Base-by-base conservation (phyloP, 2,113 vertebrate genomes). In the Colaptes auratus region DNA sequence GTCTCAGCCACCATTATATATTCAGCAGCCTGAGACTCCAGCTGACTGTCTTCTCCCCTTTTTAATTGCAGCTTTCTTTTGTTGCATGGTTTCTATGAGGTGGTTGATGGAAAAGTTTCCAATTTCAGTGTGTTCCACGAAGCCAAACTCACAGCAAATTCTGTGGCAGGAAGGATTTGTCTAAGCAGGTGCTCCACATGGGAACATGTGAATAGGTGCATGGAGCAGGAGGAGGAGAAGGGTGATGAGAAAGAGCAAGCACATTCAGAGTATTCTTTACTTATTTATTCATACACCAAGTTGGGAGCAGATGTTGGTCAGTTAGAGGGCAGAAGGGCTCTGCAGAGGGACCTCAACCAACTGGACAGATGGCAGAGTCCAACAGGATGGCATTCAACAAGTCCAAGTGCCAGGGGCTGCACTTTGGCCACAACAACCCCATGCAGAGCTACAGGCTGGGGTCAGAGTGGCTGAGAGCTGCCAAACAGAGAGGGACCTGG, bases 231-330 rank as follows among this genome's bases (percentile, higher is more conserved):
- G 12, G 61, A 73, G 15, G 61, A 77, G 3, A 9, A 33, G 5
- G 7, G 9, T 27, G 14, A 53, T 12, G 31, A 70, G 35, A 83
- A 86, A 65, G 18, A 61, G 76, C 12, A 84, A 78, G 59, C 0
- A 28, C 12, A 1, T 75, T 67, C 3, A 30, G 28, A 75, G n/a
- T 0, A 64, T 53, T 50, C 21, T 17, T 66, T 0, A 23, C 21
- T 50, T 50, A 50, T 10, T 42, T 42, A 11, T 50, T 21, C 21
- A 21, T 50, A 50, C 5, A n/a, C n/a, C n/a, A n/a, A n/a, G n/a
- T n/a, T n/a, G n/a, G n/a, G n/a, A n/a, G n/a, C n/a, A n/a, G n/a
- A n/a, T n/a, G n/a, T n/a, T n/a, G n/a, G n/a, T n/a, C n/a, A n/a
- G n/a, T n/a, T n/a, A n/a, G n/a, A n/a, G n/a, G n/a, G n/a, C n/a